phyloP scores from a whole-genome alignment of 2,797 vertebrate genomes.

The Liparis tanakae region DNA sequence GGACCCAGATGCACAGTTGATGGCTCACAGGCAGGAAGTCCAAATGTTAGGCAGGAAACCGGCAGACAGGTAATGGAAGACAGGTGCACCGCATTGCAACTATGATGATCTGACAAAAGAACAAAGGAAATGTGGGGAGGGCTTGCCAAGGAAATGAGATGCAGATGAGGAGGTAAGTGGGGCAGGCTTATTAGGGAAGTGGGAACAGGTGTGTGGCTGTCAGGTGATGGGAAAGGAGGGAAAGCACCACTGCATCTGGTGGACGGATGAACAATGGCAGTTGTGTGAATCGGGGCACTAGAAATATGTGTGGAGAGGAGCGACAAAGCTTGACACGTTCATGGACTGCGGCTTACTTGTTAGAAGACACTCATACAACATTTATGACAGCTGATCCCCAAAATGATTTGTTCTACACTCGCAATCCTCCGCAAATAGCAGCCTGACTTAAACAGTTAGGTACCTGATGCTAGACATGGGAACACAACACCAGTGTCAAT shows the following conservation, averaged over 20 bases:
- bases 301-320: not conserved
- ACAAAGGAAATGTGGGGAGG: not conserved
- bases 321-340: not conserved
- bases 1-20: not conserved
- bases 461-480: not conserved
- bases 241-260: not conserved
- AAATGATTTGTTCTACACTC: not conserved
- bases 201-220: not conserved
- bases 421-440: not conserved
- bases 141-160: not conserved
- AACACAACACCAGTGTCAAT: not conserved
- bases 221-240: not conserved
- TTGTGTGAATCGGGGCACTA: not conserved
- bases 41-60: not conserved
- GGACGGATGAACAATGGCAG: not conserved
- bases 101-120: not conserved
- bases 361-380: slow-evolving; percentile 22
- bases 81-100: not conserved
- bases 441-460: slow-evolving; percentile 1
- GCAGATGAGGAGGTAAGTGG: not conserved
- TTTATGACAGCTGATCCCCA: slow-evolving; percentile 5
- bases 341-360: slow-evolving; percentile 2
- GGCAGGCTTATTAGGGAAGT: not conserved
- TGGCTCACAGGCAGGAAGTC: not conserved
- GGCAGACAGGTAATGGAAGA: not conserved